Base-by-base conservation (phyloP, 2,888 invertebrate species). In the Augiades crinisus region DNA sequence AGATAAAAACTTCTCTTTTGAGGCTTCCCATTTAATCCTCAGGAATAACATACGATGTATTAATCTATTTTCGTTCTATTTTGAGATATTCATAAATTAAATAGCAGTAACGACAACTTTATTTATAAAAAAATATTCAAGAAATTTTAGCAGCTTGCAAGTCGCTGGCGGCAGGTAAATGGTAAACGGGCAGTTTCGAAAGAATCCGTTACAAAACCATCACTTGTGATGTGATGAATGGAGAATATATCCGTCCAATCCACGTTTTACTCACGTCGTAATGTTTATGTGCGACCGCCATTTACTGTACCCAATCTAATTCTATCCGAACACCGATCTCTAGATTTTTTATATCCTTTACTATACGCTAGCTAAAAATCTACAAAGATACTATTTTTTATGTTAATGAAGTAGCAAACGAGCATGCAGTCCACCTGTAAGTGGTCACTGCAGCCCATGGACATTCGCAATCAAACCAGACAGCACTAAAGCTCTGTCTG, bases 171-270 rank as follows among this genome's bases (percentile, higher is more conserved):
- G 5, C 2, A n/a, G 16, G 24, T 16, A 3, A 16, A 40, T 13
- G 40, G 5, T 2, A 27, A 24, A n/a, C 27, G 24, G 16, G 27
- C 27, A n/a, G 4, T 16, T 5, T 27, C 5, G 27, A 40, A 10
- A 8, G 8, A 27, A 14, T 40, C 27, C 40, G 27, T 40, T 40
- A 22, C 22, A 40, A 40, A 40, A 10, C 14, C 24, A 14, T 40
- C 10, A 40, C 10, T 8, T 10, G 10, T n/a, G n/a, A n/a, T n/a
- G n/a, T n/a, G n/a, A n/a, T n/a, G n/a, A n/a, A n/a, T n/a, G n/a
- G n/a, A n/a, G n/a, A n/a, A n/a, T n/a, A n/a, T n/a, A n/a, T n/a
- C n/a, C n/a, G n/a, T n/a, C n/a, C n/a, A n/a, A n/a, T n/a, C n/a
- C n/a, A n/a, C n/a, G n/a, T n/a, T n/a, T n/a, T n/a, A n/a, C n/a